Conservation (phyloP, 1,140 invertebrate genomes). For the Geopemphigus sp. region DNA sequence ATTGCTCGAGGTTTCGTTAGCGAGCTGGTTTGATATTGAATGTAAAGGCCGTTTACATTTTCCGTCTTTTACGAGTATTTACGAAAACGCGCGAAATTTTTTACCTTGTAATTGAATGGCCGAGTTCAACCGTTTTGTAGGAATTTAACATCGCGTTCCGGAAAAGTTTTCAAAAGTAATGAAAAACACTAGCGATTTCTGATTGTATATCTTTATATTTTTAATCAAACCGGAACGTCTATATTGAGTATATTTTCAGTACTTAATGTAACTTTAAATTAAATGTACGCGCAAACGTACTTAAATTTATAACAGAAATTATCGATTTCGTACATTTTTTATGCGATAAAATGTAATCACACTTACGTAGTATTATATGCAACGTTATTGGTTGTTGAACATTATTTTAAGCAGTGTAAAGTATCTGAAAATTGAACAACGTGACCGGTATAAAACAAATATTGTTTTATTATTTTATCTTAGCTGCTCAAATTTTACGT, state of each 20-base stretch:
- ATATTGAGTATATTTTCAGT: not conserved
- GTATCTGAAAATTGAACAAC: no score
- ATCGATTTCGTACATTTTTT: no score
- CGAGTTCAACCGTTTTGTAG: not conserved
- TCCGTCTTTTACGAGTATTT: conserved; percentile 20
- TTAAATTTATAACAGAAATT: not conserved
- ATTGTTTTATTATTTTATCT: no score
- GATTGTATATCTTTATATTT: no score
- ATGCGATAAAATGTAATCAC: no score
- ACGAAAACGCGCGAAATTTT: conserved; percentile 2
- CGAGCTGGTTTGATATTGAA: conserved; percentile 16
- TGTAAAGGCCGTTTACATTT: not conserved
- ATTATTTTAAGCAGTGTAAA: no score
- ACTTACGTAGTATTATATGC: no score
- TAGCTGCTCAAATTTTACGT: no score
- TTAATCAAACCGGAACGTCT: not conserved
- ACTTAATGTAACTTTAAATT: not conserved
- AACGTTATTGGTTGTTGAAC: no score
- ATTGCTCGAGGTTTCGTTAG: not conserved
- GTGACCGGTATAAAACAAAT: no score
- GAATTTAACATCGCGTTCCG: not conserved
- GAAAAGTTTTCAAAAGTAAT: not conserved
- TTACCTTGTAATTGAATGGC: not conserved
- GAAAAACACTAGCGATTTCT: not conserved
- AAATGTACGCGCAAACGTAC: not conserved